Conservation (phyloP, 1,140 invertebrate genomes). For the Anadara kagoshimensis region DNA sequence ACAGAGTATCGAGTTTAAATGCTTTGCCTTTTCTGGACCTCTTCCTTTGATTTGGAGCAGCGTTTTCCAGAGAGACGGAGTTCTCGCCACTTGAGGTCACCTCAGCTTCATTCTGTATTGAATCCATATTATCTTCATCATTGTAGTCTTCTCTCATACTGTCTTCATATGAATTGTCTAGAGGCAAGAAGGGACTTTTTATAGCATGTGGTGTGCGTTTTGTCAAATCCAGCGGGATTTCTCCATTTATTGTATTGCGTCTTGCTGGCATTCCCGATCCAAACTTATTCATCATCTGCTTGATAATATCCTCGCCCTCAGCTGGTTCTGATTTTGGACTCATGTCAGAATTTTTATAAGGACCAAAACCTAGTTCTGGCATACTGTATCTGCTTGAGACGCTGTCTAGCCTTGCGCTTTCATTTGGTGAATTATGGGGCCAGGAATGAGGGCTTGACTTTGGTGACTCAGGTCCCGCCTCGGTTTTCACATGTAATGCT, state of each 20-base stretch:
- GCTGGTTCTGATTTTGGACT: conserved; percentile 23
- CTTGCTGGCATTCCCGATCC: conserved; percentile 27
- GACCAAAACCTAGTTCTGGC: conserved; percentile 32
- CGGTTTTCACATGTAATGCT: conserved; percentile 41
- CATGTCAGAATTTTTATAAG: conserved; percentile 21
- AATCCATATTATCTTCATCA: conserved; percentile 13
- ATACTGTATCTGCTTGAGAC: conserved; percentile 27
- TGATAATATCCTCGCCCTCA: conserved; percentile 40
- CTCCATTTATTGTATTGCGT: conserved; percentile 23
- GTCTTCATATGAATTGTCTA: conserved; percentile 16
- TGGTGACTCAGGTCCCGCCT: conserved; percentile 15
- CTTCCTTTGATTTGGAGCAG: conserved; percentile 71
- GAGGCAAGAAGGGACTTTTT: conserved; percentile 43
- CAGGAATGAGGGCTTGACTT: conserved; percentile 46
- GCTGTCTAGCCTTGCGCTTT: conserved; percentile 4
- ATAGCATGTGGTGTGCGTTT: conserved; percentile 39
- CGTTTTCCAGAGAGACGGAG: conserved; percentile 42
- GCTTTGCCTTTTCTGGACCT: conserved; percentile 87
- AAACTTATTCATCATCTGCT: conserved; percentile 50
- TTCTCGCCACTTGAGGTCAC: conserved; percentile 48
- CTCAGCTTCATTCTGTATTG: conserved; percentile 18
- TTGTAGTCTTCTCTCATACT: background rate
- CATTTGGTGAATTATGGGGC: conserved; percentile 29
- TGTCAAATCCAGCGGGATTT: conserved; percentile 61
- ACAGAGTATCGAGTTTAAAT: conserved; percentile 82